Percentiles rank a stretch among this genome's conserved stretches.
phyloP scores from a whole-genome alignment of 2,797 vertebrate species.

The Hoplostethus atlanticus region DNA sequence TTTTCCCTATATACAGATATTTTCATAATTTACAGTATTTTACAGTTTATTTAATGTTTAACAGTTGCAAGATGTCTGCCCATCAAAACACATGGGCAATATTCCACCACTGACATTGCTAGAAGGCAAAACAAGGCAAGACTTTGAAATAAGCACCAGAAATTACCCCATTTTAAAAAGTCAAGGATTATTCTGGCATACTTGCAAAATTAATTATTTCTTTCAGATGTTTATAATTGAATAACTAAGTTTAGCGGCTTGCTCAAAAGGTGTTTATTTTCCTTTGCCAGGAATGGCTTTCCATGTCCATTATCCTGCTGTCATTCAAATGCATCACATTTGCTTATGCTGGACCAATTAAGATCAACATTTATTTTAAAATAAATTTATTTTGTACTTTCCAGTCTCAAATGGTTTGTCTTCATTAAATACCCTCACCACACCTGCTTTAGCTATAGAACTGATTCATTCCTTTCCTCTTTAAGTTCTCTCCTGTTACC shows the following conservation, averaged over 20 bases:
- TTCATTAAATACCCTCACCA: background rate
- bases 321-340: slow-evolving; percentile 7
- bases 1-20: too few species aligned
- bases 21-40: too few species aligned
- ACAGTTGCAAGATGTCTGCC: too few species aligned
- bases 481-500: too few species aligned
- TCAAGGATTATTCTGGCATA: too few species aligned
- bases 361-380: slow-evolving; percentile 33
- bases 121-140: too few species aligned
- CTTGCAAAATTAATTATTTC: background rate
- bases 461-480: background rate
- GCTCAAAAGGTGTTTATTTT: slow-evolving; percentile 12
- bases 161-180: too few species aligned
- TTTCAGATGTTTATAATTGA: background rate
- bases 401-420: slow-evolving; percentile 8
- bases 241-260: background rate
- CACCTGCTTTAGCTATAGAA: too few species aligned
- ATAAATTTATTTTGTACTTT: slow-evolving; percentile 64
- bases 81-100: too few species aligned
- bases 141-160: too few species aligned
- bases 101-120: too few species aligned
- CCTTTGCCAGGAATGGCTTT: slow-evolving; percentile 16
- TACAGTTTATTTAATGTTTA: too few species aligned
- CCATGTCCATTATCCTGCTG: background rate
- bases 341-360: slow-evolving; percentile 14